Base-by-base conservation (phyloP, 2,113 vertebrate genomes). In the Cyprinodon variegatus region DNA sequence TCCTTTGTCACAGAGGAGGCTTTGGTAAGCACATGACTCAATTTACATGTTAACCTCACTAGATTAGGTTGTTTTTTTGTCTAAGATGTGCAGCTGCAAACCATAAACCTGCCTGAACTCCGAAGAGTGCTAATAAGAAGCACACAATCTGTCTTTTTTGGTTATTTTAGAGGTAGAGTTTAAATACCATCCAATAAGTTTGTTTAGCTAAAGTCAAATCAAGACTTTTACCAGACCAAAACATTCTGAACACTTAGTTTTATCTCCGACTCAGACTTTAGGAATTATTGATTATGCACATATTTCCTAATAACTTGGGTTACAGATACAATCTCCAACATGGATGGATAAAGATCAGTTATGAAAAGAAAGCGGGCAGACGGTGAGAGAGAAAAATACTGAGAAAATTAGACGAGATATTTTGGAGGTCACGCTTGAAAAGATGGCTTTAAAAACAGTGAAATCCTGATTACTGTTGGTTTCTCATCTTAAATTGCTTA, bases 161-260 rank as follows among this genome's bases (percentile, higher is more conserved):
- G 17, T 61, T 8, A 20, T 50, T 62, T 82, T 70, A 65, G 40
- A 68, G 60, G 11, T 13, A 67, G 64, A 48, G 68, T 61, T 15
- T 22, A 74, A 45, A 67, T 8, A 17, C 29, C 10, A 36, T 45
- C 50, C 12, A 22, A 53, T 40, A n/a, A 39, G 79, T 70, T 74
- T 61, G 65, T 41, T 81, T 70, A 74, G 70, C 80, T 82, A 68
- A 71, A 84, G 78, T 82, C 81, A 38, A 61, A 60, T 63, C 37
- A 57, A 53, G 79, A 76, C 60, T 82, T 82, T 68, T 59, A 36
- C 39, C 22, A 4, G 29, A 57, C 17, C n/a, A 3, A 57, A n/a
- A 20, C 20, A 57, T 57, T 57, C 17, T 57, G 50, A 57, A 57
- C 50, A 57, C 50, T 29, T 20, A 57, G 50, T 8, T 20, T 6